A percentile compares a stretch with the other conserved stretches of the same genome.
Evolutionary conservation across 64 coral and sea anemone species (phyloP).

Genomic region (Platygyra sinensis): DNA sequence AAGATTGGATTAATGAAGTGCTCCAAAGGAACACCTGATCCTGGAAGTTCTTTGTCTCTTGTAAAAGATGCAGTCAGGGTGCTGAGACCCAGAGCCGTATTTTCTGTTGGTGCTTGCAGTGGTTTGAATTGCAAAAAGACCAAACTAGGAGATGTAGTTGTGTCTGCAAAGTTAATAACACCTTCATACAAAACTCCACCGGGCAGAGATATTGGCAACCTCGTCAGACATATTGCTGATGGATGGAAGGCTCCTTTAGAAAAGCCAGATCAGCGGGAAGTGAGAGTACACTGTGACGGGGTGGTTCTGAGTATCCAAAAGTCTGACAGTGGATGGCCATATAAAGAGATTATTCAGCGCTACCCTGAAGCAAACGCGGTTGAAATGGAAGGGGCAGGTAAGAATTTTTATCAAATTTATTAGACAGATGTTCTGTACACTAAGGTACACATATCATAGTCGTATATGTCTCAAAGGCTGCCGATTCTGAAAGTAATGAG

Average conservation of each 20-base stretch:
- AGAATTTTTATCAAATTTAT: neutral
- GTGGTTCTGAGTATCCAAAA: neutral
- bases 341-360: neutral
- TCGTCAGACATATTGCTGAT: neutral
- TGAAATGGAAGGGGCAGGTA: neutral
- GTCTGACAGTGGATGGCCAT: neutral
- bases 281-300: neutral
- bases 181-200: neutral
- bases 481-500: too few relatives aligned
- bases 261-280: neutral
- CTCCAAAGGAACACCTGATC: neutral
- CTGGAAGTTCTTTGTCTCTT: neutral
- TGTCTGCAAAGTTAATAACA: slow-evolving; percentile 26
- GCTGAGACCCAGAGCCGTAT: slow-evolving; percentile 24
- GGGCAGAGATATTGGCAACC: neutral
- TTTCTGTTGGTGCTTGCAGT: slow-evolving; percentile 25
- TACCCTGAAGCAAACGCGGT: neutral
- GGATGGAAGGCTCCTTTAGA: neutral
- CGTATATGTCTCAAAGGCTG: too few relatives aligned
- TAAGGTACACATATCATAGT: too few relatives aligned
- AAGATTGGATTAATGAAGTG: slow-evolving; percentile 14
- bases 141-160: slow-evolving; percentile 42
- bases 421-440: neutral
- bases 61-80: slow-evolving; percentile 15
- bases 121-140: neutral